A percentile compares a stretch with the other conserved stretches of the same genome.
phyloP scores from a whole-genome alignment of 2,888 invertebrate genomes.

The Melanargia galathea region DNA sequence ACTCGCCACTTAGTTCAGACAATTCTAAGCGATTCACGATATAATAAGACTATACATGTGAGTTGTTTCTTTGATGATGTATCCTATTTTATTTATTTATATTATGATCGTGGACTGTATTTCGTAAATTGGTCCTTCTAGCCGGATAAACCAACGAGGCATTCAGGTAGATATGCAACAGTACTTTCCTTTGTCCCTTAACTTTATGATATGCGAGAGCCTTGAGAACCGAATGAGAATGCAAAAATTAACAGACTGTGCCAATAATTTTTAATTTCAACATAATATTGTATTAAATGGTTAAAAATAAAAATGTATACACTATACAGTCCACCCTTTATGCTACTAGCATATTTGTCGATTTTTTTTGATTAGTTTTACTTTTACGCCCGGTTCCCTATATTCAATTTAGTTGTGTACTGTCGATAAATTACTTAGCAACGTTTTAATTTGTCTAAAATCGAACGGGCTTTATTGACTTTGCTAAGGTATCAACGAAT shows the following conservation, averaged over 20 bases:
- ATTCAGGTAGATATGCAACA: not conserved
- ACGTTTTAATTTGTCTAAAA: no score
- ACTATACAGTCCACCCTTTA: not conserved
- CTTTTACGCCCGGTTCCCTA: no score
- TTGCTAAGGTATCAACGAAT: no score
- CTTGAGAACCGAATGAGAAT: not conserved
- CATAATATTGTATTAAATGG: not conserved
- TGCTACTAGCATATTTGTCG: no score
- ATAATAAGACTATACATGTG: no score
- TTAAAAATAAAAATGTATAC: not conserved
- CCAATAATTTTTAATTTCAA: not conserved
- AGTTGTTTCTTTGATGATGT: no score
- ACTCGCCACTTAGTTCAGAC: no score
- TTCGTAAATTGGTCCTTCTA: conserved; percentile 9
- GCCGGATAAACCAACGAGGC: conserved; percentile 4
- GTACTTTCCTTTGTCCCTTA: not conserved
- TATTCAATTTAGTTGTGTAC: no score
- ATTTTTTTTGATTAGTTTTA: no score
- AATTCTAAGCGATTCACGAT: no score
- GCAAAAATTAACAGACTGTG: not conserved
- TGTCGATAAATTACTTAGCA: no score
- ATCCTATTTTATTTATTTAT: not conserved
- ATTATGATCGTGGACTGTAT: not conserved
- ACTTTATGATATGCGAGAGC: conserved; percentile 3
- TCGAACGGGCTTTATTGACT: no score